phyloP scores from a whole-genome alignment of 1,140 invertebrate genomes.

The Cotesia chilonis region DNA sequence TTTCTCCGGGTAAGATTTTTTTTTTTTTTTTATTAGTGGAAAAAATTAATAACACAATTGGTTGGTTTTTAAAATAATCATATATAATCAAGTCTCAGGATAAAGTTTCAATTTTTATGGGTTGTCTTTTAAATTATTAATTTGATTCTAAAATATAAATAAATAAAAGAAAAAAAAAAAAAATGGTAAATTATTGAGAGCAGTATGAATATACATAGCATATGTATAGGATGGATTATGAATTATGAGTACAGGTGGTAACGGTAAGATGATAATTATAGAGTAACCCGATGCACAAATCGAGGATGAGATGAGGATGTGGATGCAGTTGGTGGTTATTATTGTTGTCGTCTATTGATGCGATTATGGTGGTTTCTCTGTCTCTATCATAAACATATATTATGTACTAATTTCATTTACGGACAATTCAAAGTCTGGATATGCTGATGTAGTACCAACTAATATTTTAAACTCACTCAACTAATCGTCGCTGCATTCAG shows the following conservation, averaged over 20 bases:
- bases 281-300: constrained; percentile 11
- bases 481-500: constrained; percentile 49
- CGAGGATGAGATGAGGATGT: constrained; percentile 20
- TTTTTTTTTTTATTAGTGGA: too few species aligned
- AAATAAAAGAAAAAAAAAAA: too few species aligned
- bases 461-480: constrained; percentile 33
- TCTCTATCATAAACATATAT: neutral
- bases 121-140: constrained; percentile 41
- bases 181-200: too few species aligned
- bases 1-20: too few species aligned
- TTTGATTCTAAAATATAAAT: too few species aligned
- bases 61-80: too few species aligned
- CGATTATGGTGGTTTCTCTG: constrained; percentile 8
- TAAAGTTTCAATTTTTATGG: constrained; percentile 54
- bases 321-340: neutral
- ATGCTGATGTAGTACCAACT: neutral
- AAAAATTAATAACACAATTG: too few species aligned
- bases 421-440: too few species aligned
- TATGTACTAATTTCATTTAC: too few species aligned
- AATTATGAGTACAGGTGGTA: constrained; percentile 40
- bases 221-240: too few species aligned
- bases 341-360: too few species aligned
- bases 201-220: too few species aligned
- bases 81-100: constrained; percentile 26
- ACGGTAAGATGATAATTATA: constrained; percentile 42